phyloP scores from a whole-genome alignment of 2,113 vertebrate species.

The Scortum barcoo region DNA sequence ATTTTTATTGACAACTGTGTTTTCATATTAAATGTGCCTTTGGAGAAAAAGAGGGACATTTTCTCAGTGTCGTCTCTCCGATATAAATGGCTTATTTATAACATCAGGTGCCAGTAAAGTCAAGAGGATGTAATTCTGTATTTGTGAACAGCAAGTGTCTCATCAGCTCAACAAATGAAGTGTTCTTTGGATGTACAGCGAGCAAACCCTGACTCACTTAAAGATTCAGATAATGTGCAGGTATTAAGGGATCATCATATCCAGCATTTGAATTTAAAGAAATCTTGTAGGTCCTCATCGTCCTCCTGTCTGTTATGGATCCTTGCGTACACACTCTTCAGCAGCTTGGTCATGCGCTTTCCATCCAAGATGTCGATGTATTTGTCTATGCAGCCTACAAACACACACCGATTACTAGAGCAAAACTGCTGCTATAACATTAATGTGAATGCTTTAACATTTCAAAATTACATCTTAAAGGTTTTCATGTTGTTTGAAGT shows the following conservation, averaged over 20 bases:
- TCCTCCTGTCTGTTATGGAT: slow-evolving; percentile 77
- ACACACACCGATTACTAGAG: slow-evolving; percentile 26
- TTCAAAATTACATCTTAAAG: not conserved
- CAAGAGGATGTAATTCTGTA: not conserved
- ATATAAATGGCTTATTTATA: not conserved
- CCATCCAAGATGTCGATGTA: slow-evolving; percentile 79
- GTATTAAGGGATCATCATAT: slow-evolving; percentile 51
- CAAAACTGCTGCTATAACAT: not conserved
- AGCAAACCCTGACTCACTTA: not conserved
- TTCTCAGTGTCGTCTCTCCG: not conserved
- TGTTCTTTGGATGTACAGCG: not conserved
- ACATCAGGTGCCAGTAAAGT: not conserved
- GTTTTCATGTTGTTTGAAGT: not conserved
- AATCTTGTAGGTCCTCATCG: slow-evolving; percentile 80
- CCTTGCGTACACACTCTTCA: slow-evolving; percentile 75
- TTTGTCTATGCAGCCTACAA: slow-evolving; percentile 78
- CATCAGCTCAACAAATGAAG: not conserved
- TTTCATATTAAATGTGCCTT: slow-evolving; percentile 62
- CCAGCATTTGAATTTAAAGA: slow-evolving; percentile 84
- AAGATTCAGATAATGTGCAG: not conserved
- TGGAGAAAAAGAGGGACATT: not conserved
- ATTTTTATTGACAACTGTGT: slow-evolving; percentile 36
- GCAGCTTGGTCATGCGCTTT: slow-evolving; percentile 73
- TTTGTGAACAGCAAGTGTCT: not conserved
- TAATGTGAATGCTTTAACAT: not conserved